A percentile compares a stretch with the other conserved stretches of the same genome.
Conservation (phyloP, 2,797 vertebrate genomes). For the Sciurus vulgaris region DNA sequence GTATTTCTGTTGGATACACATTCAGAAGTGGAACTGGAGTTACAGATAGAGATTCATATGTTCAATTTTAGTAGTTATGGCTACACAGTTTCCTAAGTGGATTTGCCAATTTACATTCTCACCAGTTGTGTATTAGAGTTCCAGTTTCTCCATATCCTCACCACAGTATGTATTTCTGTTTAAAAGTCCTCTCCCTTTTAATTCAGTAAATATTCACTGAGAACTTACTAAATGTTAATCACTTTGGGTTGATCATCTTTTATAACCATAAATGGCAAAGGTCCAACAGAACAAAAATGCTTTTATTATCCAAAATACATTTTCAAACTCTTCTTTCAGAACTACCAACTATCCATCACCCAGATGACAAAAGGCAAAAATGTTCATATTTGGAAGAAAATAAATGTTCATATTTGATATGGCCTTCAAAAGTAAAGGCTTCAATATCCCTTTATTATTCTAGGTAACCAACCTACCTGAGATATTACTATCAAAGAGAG, state of each 20-base stretch:
- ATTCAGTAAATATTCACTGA: background rate
- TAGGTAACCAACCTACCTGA: background rate
- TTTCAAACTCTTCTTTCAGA: slow-evolving; percentile 1
- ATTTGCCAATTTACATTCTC: slow-evolving; percentile 3
- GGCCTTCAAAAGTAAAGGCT: background rate
- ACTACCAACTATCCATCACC: background rate
- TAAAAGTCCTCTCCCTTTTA: background rate
- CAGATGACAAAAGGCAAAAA: background rate
- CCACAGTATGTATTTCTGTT: background rate
- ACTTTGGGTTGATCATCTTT: background rate
- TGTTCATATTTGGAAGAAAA: background rate
- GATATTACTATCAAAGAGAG: background rate
- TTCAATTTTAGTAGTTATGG: slow-evolving; percentile 30
- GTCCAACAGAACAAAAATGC: background rate
- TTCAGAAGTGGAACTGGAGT: background rate
- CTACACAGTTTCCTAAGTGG: slow-evolving; percentile 4
- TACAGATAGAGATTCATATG: slow-evolving; percentile 8
- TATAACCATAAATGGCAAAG: background rate
- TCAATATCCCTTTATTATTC: background rate
- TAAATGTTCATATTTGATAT: background rate
- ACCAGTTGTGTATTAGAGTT: slow-evolving; percentile 1
- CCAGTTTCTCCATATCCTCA: background rate
- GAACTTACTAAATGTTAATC: background rate
- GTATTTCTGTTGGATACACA: slow-evolving; percentile 22
- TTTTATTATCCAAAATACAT: slow-evolving; percentile 11